phyloP scores from a whole-genome alignment of 2,888 invertebrate species.

The Drosophila seclusa region DNA sequence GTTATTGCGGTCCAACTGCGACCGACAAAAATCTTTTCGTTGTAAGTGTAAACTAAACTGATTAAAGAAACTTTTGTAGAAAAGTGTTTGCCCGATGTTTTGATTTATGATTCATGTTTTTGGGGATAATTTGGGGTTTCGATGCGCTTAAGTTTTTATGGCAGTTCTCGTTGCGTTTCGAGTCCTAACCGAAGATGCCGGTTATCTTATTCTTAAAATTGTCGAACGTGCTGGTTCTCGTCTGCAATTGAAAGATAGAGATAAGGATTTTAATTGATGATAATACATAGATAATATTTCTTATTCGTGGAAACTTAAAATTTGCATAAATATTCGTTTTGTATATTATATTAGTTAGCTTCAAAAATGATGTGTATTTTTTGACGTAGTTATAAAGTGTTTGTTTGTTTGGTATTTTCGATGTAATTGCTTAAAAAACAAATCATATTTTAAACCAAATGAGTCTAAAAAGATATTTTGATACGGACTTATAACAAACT shows the following conservation, averaged over 20 bases:
- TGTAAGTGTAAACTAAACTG: constrained; percentile 64
- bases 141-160: constrained; percentile 41
- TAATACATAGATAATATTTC: not conserved
- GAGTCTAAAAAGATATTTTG: not conserved
- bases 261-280: not conserved
- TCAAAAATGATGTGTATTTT: not conserved
- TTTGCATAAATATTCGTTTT: not conserved
- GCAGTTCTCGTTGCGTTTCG: constrained; percentile 50
- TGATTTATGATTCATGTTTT: not conserved
- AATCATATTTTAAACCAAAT: not conserved
- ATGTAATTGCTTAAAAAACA: not conserved
- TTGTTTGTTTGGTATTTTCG: not conserved
- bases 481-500: not conserved
- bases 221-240: constrained; percentile 62
- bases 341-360: not conserved
- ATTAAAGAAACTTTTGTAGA: constrained; percentile 67
- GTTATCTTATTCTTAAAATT: constrained; percentile 76
- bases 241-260: constrained; percentile 47
- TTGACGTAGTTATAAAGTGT: not conserved
- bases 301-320: not conserved
- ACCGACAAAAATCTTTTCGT: constrained; percentile 35
- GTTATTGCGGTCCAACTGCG: constrained; percentile 37
- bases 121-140: constrained; percentile 18
- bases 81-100: constrained; percentile 24
- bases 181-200: constrained; percentile 56